Percentiles rank a stretch among this genome's conserved stretches.
phyloP scores from a whole-genome alignment of 2,888 invertebrate genomes.

The Apeira syringaria region DNA sequence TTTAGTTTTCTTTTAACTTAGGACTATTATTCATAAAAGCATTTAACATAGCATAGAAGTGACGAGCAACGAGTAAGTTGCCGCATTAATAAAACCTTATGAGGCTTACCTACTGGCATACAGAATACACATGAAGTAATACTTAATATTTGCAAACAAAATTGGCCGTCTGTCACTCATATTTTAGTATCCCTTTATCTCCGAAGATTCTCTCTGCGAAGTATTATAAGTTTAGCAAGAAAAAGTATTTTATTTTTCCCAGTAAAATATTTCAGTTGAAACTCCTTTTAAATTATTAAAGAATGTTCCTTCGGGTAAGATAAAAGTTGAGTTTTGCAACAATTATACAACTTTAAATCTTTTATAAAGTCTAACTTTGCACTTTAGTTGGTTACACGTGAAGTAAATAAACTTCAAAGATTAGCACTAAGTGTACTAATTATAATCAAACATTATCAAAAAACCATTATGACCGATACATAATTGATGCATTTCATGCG shows the following conservation, averaged over 20 bases:
- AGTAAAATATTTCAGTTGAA: conserved; percentile 38
- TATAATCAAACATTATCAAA: no score
- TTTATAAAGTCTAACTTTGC: conserved; percentile 2
- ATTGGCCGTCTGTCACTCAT: conserved; percentile 1
- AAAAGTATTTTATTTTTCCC: conserved; percentile 40
- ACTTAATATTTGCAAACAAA: no score
- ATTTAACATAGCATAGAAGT: no score
- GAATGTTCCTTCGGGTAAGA: conserved; percentile 34
- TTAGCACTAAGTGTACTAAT: no score
- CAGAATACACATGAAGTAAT: no score
- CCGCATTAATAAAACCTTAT: no score
- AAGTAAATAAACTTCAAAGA: background rate
- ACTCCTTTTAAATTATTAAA: conserved; percentile 38
- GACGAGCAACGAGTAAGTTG: no score
- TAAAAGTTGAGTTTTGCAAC: conserved; percentile 29
- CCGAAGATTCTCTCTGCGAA: conserved; percentile 50
- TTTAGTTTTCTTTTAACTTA: no score
- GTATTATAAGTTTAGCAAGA: conserved; percentile 54
- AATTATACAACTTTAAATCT: conserved; percentile 18
- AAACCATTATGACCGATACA: no score
- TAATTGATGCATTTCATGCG: no score
- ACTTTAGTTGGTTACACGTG: background rate
- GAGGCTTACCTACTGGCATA: no score
- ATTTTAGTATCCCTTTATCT: conserved; percentile 46
- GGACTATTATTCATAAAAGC: no score